Percentiles rank a stretch among this genome's conserved stretches.
phyloP scores from a whole-genome alignment of 2,113 vertebrate species.

The Vimba vimba region DNA sequence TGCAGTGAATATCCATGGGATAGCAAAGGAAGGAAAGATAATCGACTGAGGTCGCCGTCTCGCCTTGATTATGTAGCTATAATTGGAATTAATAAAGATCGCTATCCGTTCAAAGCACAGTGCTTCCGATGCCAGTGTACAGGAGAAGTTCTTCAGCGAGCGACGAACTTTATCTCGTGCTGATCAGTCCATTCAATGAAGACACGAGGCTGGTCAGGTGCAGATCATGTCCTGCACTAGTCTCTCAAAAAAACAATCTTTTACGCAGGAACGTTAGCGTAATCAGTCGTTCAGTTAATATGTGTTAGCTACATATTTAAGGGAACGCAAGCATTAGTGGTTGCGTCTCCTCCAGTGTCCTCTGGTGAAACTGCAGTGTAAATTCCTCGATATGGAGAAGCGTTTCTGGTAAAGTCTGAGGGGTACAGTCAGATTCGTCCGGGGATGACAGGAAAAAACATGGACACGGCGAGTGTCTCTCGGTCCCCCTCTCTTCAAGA shows the following conservation, averaged over 20 bases:
- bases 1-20: constrained; percentile 99
- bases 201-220: constrained; percentile 73
- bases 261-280: constrained; percentile 67
- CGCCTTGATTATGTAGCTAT: constrained; percentile 94
- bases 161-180: constrained; percentile 69
- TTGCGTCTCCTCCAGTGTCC: constrained; percentile 67
- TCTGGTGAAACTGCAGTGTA: constrained; percentile 63
- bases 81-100: constrained; percentile 79
- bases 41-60: constrained; percentile 99
- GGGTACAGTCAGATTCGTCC: constrained; percentile 73
- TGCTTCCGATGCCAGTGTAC: constrained; percentile 63
- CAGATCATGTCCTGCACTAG: constrained; percentile 75
- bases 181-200: constrained; percentile 60
- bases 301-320: constrained; percentile 71
- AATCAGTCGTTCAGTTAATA: constrained; percentile 67
- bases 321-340: constrained; percentile 50
- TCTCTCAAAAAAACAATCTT: constrained; percentile 61
- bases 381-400: constrained; percentile 64
- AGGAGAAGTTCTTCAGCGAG: constrained; percentile 70
- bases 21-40: constrained; percentile 98
- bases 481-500: constrained; percentile 78
- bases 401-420: constrained; percentile 60
- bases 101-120: constrained; percentile 60
- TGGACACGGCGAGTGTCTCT: constrained; percentile 73
- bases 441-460: constrained; percentile 77